Conservation (phyloP, 2,888 invertebrate genomes). For the Volucella inflata region DNA sequence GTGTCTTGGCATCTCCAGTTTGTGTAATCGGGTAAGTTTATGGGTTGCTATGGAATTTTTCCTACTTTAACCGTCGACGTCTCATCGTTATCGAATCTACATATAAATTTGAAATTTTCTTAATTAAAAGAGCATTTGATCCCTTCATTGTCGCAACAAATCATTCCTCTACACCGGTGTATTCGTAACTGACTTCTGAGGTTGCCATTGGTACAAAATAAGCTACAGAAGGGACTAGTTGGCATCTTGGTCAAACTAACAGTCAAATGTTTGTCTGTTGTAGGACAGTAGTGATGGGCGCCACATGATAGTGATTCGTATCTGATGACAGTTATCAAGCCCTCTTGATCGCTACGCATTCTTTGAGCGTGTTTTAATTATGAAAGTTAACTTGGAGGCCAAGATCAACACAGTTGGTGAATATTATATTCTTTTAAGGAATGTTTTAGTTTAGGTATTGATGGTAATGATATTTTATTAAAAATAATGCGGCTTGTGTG, state of each 20-base stretch:
- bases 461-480: constrained; percentile 31
- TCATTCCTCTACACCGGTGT: constrained; percentile 57
- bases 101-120: constrained; percentile 57
- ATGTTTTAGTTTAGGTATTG: constrained; percentile 13
- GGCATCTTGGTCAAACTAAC: constrained; percentile 59
- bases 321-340: constrained; percentile 58
- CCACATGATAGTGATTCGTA: constrained; percentile 62
- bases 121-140: constrained; percentile 73
- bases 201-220: constrained; percentile 20
- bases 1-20: constrained; percentile 9
- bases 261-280: constrained; percentile 37
- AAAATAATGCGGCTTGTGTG: constrained; percentile 24
- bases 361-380: constrained; percentile 53
- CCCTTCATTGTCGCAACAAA: constrained; percentile 59
- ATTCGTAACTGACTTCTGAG: constrained; percentile 40
- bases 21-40: constrained; percentile 38
- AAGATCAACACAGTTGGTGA: constrained; percentile 21
- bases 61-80: constrained; percentile 3
- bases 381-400: constrained; percentile 12
- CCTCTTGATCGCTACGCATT: constrained; percentile 39
- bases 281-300: constrained; percentile 67
- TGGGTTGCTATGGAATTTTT: constrained; percentile 22
- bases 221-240: constrained; percentile 47
- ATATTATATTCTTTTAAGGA: neutral
- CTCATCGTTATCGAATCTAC: constrained; percentile 68